These are phyloP conservation scores for Drosophila rellima DNA, from an alignment of 2,888 invertebrate genomes.

Conservation along the genomic window DNA sequence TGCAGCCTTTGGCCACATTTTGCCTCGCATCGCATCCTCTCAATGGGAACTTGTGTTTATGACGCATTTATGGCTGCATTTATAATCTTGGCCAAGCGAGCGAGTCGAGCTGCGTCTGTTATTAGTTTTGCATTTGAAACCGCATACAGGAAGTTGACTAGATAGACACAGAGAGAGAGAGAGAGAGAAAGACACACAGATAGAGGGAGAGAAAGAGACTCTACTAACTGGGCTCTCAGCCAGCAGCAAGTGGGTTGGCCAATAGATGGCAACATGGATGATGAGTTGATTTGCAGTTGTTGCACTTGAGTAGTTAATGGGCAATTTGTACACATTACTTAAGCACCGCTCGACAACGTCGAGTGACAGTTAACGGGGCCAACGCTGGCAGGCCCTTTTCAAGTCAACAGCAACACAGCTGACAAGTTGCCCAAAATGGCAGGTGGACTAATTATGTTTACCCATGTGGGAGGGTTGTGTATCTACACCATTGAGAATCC, in stretches of 20 bases:
- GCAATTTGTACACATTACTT: constrained; percentile 55
- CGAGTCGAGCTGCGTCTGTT: constrained; percentile 31
- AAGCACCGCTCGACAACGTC: constrained; percentile 29
- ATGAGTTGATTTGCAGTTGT: constrained; percentile 46
- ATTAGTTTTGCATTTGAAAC: constrained; percentile 65
- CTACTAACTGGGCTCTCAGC: constrained; percentile 1
- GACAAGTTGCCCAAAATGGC: constrained; percentile 7
- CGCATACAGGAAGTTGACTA: constrained; percentile 63
- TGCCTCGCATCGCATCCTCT: constrained; percentile 23
- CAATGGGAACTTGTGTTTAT: constrained; percentile 45
- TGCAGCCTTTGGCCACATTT: constrained; percentile 63
- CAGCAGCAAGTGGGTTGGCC: constrained; percentile 3
- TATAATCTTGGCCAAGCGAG: constrained; percentile 60
- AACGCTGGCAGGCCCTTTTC: constrained; percentile 7
- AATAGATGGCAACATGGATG: constrained; percentile 21
- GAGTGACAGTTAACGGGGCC: constrained; percentile 23
- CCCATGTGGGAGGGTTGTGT: background rate
- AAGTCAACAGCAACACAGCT: constrained; percentile 5
- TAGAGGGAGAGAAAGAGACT: background rate
- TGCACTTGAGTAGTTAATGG: constrained; percentile 37
- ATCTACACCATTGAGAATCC: background rate
- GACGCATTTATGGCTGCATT: constrained; percentile 74
- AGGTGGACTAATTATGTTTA: constrained; percentile 14
- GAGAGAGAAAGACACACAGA: background rate
- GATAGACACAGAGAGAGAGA: background rate